Evolutionary conservation across 2,888 invertebrate species (phyloP), one percentile per base, ranked within the genome.

Genomic region (Byasa hedistus): DNA sequence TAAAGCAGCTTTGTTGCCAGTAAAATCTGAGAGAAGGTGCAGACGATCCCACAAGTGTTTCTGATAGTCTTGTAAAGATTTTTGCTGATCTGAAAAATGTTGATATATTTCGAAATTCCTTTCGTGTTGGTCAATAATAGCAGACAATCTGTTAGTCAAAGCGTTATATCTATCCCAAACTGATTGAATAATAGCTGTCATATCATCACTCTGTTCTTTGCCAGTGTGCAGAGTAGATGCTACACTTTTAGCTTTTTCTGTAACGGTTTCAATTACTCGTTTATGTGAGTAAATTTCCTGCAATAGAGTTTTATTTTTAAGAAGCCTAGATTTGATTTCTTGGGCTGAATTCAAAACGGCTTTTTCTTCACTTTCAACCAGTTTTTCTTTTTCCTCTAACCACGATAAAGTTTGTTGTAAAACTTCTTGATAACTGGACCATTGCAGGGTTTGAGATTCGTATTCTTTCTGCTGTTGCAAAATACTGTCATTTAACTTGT

Each of bases 251-350:
- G 97, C 97, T 84, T 98, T 98, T 78, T 98, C 98, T 10, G 96
- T 95, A 1, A 98, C 95, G 7, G 96, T 95, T 87, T 98, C 98
- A 55, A 98, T 95, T 7, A 98, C 95, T 72, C 98, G 93, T 82
- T 98, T 98, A 79, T 98, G 97, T 0, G 98, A 96, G 66, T 95
- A 90, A 27, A 98, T 96, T 87, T 99, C 98, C 89, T 98, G 98
- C 64, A 96, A 93, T 58, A 95, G 92, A 0, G 96, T 95, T 93
- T 97, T 98, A 78, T 96, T 95, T 83, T 98, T 98, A 39, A 97
- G 90, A 52, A 98, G 83, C 82, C 96, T 97, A 0, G 96, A 95
- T 69, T 96, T 94, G 12, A 97, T 95, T 83, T 98, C 98, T 83
- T 96, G 97, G 7, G 96, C 93, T 3, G 96, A 96, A 58, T 95